Evolutionary conservation across 2,113 vertebrate genomes (phyloP), one percentile per base, ranked within the genome.

Genomic region (Oryzias javanicus): DNA sequence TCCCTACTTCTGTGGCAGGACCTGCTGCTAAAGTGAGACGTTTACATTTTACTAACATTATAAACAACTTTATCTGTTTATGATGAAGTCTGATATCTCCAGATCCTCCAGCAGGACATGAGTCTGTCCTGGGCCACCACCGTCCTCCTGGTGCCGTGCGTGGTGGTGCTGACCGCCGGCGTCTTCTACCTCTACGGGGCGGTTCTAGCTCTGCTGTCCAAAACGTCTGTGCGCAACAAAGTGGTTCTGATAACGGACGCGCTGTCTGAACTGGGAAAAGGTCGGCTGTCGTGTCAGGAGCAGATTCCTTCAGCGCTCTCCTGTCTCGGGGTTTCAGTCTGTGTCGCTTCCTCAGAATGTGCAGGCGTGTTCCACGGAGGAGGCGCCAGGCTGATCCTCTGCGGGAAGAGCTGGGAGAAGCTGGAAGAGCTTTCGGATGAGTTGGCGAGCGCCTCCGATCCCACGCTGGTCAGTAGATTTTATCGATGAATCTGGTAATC

Each of bases 231-330:
- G 49, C 92, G 94, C 72, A 98, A 98, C 74, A 97, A 96, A 78
- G 97, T 98, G 56, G 93, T 98, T 64, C 91, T 98, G 44, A 91
- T 98, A 70, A 94, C 93, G 0, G 95, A 98, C 20, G 94, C 95
- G 48, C 76, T 94, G 15, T 96, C 96, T 1, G 92, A 91, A 8
- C 86, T 98, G 2, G 96, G 96, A 49, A 95, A 93, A 75, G 96
- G 96, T 98, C 18, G 10, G 58, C 25, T 10, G 10, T 0, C 8
- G n/a, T 24, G 13, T 46, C 12, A 27, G 5, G 4, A 8, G 3
- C 27, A 5, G 17, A 3, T 14, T 61, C 1, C 0, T 1, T 1
- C 3, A 8, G 18, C 0, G 8, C 45, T n/a, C n/a, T n/a, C n/a
- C n/a, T 1, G 1, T 2, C 6, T 22, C 5, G 14, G 19, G 1